Conservation (phyloP, 2,797 vertebrate species). For the Yasuhikotakia modesta region DNA sequence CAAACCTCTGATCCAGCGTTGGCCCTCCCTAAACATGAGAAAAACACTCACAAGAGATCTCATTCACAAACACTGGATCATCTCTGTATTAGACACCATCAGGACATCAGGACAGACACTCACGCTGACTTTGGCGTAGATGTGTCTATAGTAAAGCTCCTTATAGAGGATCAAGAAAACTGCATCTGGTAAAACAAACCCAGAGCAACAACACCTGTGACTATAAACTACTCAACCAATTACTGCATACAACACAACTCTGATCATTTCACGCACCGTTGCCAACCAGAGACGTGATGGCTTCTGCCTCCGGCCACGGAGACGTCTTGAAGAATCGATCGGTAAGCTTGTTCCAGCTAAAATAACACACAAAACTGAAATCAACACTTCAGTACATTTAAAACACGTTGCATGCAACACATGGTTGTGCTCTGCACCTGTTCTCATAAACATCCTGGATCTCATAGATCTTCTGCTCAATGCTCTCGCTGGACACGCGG, state of each 20-base stretch:
- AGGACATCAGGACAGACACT: slow-evolving; percentile 78
- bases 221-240: background rate
- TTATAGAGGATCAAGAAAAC: slow-evolving; percentile 98
- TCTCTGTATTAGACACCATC: too few relatives aligned
- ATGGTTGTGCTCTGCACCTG: slow-evolving; percentile 73
- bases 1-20: slow-evolving; percentile 95
- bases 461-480: slow-evolving; percentile 98
- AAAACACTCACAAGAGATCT: background rate
- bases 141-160: slow-evolving; percentile 96
- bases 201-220: background rate
- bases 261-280: slow-evolving; percentile 76
- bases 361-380: background rate
- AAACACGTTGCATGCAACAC: background rate
- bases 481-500: slow-evolving; percentile 92
- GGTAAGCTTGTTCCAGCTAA: slow-evolving; percentile 96
- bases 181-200: slow-evolving; percentile 80
- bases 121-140: slow-evolving; percentile 99
- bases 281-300: slow-evolving; percentile 93
- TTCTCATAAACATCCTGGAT: slow-evolving; percentile 99
- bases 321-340: slow-evolving; percentile 98
- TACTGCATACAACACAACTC: background rate
- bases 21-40: slow-evolving; percentile 85
- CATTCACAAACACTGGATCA: background rate
- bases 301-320: slow-evolving; percentile 97
- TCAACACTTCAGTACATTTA: background rate